Percentiles rank a stretch among this genome's conserved stretches.
These are phyloP conservation scores for Phasianus colchicus DNA, from an alignment of 2,113 vertebrate genomes.

Conservation along the genomic window DNA sequence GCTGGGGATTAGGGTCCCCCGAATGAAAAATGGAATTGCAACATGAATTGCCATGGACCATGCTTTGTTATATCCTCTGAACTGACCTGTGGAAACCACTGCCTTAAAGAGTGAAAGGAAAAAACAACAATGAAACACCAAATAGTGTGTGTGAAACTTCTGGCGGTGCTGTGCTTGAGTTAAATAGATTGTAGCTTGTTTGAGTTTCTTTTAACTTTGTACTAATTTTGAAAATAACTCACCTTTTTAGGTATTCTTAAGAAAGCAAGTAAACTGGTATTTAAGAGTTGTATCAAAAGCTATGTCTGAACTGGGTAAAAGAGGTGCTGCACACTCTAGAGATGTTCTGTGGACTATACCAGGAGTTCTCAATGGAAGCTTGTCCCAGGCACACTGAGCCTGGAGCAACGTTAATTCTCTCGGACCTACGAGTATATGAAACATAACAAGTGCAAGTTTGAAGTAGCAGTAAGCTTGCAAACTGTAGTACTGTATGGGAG, in stretches of 20 bases:
- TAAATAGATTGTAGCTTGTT: constrained; percentile 75
- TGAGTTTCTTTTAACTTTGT: constrained; percentile 82
- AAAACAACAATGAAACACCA: constrained; percentile 80
- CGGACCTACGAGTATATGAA: not conserved
- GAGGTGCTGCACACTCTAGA: not conserved
- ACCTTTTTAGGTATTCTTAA: constrained; percentile 76
- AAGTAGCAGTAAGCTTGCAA: constrained; percentile 46
- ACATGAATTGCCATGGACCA: constrained; percentile 80
- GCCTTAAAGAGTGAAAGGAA: constrained; percentile 92
- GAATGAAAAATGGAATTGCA: constrained; percentile 60
- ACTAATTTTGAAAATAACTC: constrained; percentile 76
- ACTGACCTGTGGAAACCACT: constrained; percentile 90
- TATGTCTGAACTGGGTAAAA: not conserved
- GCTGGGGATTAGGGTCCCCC: constrained; percentile 60
- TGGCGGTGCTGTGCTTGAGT: constrained; percentile 83
- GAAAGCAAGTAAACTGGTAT: constrained; percentile 47
- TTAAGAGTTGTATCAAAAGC: constrained; percentile 51
- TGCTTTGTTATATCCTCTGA: constrained; percentile 75
- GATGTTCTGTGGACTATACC: not conserved
- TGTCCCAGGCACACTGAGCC: not conserved
- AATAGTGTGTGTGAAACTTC: constrained; percentile 81
- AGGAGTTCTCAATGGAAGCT: not conserved
- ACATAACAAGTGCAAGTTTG: not conserved
- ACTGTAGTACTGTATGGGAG: constrained; percentile 37
- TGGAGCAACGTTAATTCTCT: not conserved